A percentile compares a stretch with the other conserved stretches of the same genome.
These are phyloP conservation scores for Seira musarum DNA, from an alignment of 2,888 invertebrate species.

Conservation along the genomic window DNA sequence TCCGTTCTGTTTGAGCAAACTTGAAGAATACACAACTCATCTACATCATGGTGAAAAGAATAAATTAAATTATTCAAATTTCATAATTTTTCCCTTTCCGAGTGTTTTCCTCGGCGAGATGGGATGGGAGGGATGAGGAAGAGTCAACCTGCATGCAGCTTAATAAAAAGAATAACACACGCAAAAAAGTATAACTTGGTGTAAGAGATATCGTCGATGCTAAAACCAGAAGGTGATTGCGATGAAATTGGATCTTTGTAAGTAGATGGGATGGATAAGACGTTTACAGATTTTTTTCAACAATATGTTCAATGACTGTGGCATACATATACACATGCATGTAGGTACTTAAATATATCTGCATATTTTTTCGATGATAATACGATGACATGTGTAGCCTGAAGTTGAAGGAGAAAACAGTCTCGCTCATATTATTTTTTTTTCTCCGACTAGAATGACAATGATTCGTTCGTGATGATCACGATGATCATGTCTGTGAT, in stretches of 20 bases:
- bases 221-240: no score
- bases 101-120: no score
- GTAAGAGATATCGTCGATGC: no score
- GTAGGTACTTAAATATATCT: neutral
- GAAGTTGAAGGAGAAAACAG: conserved; percentile 44
- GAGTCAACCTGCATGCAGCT: conserved; percentile 39
- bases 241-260: no score
- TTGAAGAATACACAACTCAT: conserved; percentile 60
- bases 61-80: conserved; percentile 63
- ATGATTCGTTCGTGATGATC: no score
- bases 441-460: no score
- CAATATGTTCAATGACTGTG: neutral
- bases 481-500: no score
- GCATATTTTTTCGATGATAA: conserved; percentile 31
- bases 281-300: no score
- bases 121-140: conserved; percentile 7
- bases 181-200: no score
- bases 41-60: conserved; percentile 58
- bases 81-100: conserved; percentile 43
- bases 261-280: no score
- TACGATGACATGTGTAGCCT: conserved; percentile 46
- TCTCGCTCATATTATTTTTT: no score
- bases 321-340: conserved; percentile 26
- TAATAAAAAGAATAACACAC: no score
- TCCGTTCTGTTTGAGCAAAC: conserved; percentile 59